Evolutionary conservation across 2,888 invertebrate species (phyloP).

Genomic region (Lithosia quadra): DNA sequence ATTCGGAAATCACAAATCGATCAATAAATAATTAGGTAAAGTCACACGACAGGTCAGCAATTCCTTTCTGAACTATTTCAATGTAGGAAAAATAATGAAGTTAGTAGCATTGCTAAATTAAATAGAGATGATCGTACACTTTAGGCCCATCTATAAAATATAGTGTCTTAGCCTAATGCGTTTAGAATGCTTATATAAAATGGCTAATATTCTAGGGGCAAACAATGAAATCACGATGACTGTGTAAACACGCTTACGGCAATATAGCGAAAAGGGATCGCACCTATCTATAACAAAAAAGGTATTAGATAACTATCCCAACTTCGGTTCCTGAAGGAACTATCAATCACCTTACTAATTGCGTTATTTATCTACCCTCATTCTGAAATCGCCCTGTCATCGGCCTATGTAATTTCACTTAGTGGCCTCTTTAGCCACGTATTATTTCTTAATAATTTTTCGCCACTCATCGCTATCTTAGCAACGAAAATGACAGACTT

Average conservation of each 20-base stretch:
- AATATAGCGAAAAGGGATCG: slow-evolving; percentile 52
- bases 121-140: slow-evolving; percentile 10
- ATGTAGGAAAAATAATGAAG: not conserved
- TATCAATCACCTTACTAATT: slow-evolving; percentile 82
- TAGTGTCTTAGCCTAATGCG: slow-evolving; percentile 45
- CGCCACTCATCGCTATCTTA: slow-evolving; percentile 61
- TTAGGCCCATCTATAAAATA: slow-evolving; percentile 25
- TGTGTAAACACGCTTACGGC: slow-evolving; percentile 42
- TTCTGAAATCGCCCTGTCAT: slow-evolving; percentile 76
- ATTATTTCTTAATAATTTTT: slow-evolving; percentile 70
- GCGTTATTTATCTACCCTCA: slow-evolving; percentile 78
- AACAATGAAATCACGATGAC: slow-evolving; percentile 53
- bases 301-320: slow-evolving; percentile 55
- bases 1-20: not conserved
- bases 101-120: not conserved
- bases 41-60: not conserved
- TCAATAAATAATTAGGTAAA: not conserved
- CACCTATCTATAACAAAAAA: slow-evolving; percentile 58
- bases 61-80: not conserved
- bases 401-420: slow-evolving; percentile 79
- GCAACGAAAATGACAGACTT: slow-evolving; percentile 54
- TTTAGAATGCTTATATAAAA: slow-evolving; percentile 51
- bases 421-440: slow-evolving; percentile 69
- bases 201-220: slow-evolving; percentile 37
- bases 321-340: slow-evolving; percentile 58